These are phyloP conservation scores for Aselliscus stoliczkanus DNA, from an alignment of 2,797 vertebrate species.

Conservation along the genomic window DNA sequence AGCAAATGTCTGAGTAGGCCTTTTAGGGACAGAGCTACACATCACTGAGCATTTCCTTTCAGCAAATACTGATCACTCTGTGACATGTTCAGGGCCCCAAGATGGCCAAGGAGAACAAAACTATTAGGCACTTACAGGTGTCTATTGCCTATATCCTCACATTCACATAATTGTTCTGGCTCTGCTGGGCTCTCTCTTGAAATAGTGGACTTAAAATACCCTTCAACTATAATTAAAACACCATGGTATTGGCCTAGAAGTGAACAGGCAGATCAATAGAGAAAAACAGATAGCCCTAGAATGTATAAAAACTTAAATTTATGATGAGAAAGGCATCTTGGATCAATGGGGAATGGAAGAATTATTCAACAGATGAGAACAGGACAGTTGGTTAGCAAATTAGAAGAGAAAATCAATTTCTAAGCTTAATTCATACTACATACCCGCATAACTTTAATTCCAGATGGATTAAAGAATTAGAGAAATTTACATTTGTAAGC, in stretches of 20 bases:
- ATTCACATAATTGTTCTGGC: slow-evolving; percentile 18
- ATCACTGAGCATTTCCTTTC: neutral
- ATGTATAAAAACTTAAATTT: slow-evolving; percentile 72
- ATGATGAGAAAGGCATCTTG: slow-evolving; percentile 60
- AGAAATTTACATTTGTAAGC: slow-evolving; percentile 29
- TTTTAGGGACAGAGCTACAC: neutral
- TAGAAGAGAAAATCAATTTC: slow-evolving; percentile 70
- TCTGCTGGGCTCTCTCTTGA: slow-evolving; percentile 7
- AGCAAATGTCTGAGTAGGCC: neutral
- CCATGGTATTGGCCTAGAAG: slow-evolving; percentile 43
- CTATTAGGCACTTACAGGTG: neutral
- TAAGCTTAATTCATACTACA: slow-evolving; percentile 53
- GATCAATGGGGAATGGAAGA: slow-evolving; percentile 68
- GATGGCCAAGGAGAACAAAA: neutral
- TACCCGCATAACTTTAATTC: slow-evolving; percentile 26
- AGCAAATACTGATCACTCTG: neutral
- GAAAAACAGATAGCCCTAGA: slow-evolving; percentile 51
- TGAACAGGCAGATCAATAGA: slow-evolving; percentile 62
- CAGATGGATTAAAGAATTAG: slow-evolving; percentile 38
- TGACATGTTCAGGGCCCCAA: neutral
- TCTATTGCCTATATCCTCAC: neutral
- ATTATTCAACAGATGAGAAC: slow-evolving; percentile 63
- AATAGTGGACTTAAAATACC: slow-evolving; percentile 57
- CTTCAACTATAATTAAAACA: slow-evolving; percentile 68
- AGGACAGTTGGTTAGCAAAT: slow-evolving; percentile 65